Evolutionary conservation across 2,888 invertebrate species (phyloP).

Genomic region (Xanthia togata): DNA sequence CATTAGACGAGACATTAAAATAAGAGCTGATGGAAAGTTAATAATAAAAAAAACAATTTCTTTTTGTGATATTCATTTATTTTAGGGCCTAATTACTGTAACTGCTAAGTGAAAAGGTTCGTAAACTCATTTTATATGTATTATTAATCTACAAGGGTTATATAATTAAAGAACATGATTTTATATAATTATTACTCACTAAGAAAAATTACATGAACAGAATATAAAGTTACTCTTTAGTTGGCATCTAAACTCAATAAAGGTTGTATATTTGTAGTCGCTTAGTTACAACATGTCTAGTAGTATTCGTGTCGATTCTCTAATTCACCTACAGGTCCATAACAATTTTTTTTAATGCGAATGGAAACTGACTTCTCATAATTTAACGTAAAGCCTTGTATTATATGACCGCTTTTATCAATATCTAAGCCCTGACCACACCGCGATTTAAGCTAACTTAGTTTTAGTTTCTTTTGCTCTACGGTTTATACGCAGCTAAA

Average conservation of each 20-base stretch:
- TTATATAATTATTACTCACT: constrained; percentile 28
- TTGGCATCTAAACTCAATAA: constrained; percentile 49
- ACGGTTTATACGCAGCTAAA: background rate
- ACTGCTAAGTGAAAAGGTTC: constrained; percentile 40
- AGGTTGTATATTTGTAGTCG: constrained; percentile 53
- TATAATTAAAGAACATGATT: constrained; percentile 29
- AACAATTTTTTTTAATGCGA: background rate
- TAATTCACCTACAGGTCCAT: background rate
- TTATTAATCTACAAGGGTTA: constrained; percentile 35
- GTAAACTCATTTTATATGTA: constrained; percentile 51
- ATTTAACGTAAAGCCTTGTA: background rate
- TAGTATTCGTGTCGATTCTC: constrained; percentile 44
- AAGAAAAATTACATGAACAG: constrained; percentile 24
- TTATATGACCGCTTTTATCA: background rate
- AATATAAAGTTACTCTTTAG: constrained; percentile 30
- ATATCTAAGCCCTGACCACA: background rate
- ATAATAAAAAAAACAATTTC: background rate
- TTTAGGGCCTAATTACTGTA: constrained; percentile 61
- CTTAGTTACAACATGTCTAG: constrained; percentile 29
- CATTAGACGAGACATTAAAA: constrained; percentile 6
- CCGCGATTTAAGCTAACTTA: background rate
- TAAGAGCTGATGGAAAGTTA: constrained; percentile 7
- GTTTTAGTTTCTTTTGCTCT: background rate
- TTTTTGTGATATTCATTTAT: constrained; percentile 63
- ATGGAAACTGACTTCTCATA: background rate